phyloP scores from a whole-genome alignment of 1,140 invertebrate species.

The Coenobita brevimanus region DNA sequence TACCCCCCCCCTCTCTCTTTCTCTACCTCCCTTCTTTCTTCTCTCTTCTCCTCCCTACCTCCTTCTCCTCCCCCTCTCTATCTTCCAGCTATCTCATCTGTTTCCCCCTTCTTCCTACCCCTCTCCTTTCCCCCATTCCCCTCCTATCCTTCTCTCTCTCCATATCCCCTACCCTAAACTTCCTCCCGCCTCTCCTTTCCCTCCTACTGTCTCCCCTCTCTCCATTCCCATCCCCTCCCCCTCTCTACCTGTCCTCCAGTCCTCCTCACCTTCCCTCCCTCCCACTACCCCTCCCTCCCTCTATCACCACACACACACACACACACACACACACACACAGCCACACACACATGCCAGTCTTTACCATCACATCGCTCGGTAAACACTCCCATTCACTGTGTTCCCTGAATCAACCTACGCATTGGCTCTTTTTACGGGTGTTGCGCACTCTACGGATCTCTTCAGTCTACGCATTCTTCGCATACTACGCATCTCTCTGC shows the following conservation, averaged over 20 bases:
- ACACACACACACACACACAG: no score
- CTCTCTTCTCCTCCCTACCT: neutral
- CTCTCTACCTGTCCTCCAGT: neutral
- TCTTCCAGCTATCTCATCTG: neutral
- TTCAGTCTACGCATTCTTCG: no score
- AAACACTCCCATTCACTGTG: no score
- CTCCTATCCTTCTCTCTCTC: neutral
- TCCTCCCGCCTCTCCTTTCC: neutral
- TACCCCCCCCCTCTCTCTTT: no score
- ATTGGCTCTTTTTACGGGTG: no score
- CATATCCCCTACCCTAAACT: neutral
- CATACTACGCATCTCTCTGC: no score
- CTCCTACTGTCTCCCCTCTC: neutral
- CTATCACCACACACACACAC: no score
- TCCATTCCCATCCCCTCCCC: neutral
- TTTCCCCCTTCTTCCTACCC: neutral
- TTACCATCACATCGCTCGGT: no score
- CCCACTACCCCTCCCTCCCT: neutral
- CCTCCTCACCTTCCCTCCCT: no score
- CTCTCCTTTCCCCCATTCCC: neutral
- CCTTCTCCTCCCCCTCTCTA: neutral
- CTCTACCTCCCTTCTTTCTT: no score
- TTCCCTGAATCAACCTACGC: no score
- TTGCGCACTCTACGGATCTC: no score
- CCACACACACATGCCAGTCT: neutral